Percentiles rank a stretch among this genome's conserved stretches.
These are phyloP conservation scores for Apamea crenata DNA, from an alignment of 2,888 invertebrate species.

Conservation along the genomic window DNA sequence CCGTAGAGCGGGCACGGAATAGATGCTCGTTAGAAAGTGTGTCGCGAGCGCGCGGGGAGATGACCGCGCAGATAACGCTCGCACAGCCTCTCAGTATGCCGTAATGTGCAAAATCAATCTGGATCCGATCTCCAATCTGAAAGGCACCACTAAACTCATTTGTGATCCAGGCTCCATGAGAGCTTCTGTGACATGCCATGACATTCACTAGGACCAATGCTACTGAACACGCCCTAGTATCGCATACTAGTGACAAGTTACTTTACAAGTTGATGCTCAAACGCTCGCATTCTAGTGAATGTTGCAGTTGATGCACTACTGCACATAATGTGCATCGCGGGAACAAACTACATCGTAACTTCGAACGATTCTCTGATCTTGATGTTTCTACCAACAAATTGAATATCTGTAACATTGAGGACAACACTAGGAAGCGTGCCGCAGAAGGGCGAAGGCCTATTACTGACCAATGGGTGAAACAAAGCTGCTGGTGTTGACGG, in stretches of 20 bases:
- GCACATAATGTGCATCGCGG: conserved; percentile 1
- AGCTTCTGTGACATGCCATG: not conserved
- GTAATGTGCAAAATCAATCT: not conserved
- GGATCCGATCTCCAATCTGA: not conserved
- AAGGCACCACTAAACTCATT: not conserved
- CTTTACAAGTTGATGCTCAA: not conserved
- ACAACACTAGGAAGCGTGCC: not conserved
- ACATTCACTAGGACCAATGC: not conserved
- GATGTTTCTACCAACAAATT: not conserved
- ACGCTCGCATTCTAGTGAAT: not conserved
- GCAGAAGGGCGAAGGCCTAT: not conserved
- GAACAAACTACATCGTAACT: not conserved
- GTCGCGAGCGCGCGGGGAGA: conserved; percentile 20
- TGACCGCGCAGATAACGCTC: conserved; percentile 23
- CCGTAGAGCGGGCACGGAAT: conserved; percentile 5
- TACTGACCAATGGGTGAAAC: not conserved
- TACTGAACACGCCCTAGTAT: not conserved
- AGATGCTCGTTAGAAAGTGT: conserved; percentile 55
- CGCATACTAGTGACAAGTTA: too few species aligned
- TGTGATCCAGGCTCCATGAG: not conserved
- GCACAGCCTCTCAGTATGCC: conserved; percentile 11
- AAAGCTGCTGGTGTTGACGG: not conserved
- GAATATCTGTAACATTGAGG: not conserved
- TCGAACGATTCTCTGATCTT: not conserved
- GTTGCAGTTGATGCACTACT: not conserved